Base-by-base conservation (phyloP, 2,113 vertebrate species). In the Apistogramma diplotaenia region DNA sequence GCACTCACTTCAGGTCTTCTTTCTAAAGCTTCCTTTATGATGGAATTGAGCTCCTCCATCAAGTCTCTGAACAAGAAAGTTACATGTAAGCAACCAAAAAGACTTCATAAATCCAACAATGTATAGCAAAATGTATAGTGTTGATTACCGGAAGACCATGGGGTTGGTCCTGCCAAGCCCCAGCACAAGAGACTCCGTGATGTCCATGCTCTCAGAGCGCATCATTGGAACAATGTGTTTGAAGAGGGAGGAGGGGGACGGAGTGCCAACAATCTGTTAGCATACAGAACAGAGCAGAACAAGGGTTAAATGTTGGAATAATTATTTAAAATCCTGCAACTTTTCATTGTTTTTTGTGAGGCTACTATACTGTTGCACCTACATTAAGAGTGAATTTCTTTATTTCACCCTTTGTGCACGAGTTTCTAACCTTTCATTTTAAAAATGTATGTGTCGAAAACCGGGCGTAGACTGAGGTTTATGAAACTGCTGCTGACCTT, bases 181-280 rank as follows among this genome's bases (percentile, higher is more conserved):
- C 93, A 99, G 95, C 76, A 99, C 98, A 55, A 99, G 96, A 93
- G 98, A 99, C 94, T 99, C 98, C 25, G 98, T 99, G 94, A 99
- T 97, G 93, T 99, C 98, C 97, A 99, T 98, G 95, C 98, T 98
- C 95, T 99, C 98, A 81, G 98, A 99, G 94, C 98, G 97, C 97
- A 99, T 99, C 98, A 99, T 99, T 31, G 98, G 98, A 92, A 99
- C 98, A 90, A 99, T 96, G 94, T 99, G 98, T 95, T 99, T 99
- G 95, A 99, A 99, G 84, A 99, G 92, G 85, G 97, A 98, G 56
- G 98, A 98, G 82, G 97, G 97, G 94, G 98, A 99, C 79, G 98
- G 98, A 95, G 96, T 96, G 91, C 98, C 97, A 90, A 99, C 96
- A 90, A 99, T 96, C 98, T 99, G 84, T 31, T 74, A 61, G 78